Evolutionary conservation across 2,888 invertebrate genomes (phyloP), one percentile per base, ranked within the genome.

Genomic region (Helleia helle): DNA sequence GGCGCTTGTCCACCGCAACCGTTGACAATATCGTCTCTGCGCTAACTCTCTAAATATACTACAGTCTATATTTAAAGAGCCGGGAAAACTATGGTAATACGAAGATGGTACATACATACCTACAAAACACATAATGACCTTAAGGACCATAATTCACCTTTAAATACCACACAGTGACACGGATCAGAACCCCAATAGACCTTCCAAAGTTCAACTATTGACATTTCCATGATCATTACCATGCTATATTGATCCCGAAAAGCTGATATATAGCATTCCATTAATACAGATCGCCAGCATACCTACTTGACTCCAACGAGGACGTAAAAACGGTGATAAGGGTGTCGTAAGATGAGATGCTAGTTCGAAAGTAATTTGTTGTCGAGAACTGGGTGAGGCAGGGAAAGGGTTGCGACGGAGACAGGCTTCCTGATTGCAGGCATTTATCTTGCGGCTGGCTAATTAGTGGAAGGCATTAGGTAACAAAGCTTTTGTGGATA

Each of bases 391-490:
- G 31, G 31, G 9, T 9, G 22, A 34, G 34, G 22, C 34, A 18
- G 34, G 47, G 44, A 48, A 48, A 47, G 56, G 59, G 60, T 54
- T 55, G 56, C 50, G 48, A 55, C 55, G 55, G 54, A 50, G 55
- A 52, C 56, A 56, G 52, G 54, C 61, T 67, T 69, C 73, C 71
- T 76, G 79, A 75, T 76, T 73, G 68, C 69, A 64, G 67, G 67
- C 76, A 77, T 77, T 75, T 75, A 76, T 77, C 74, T 77, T 75
- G 69, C 52, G 65, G 69, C 61, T 56, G 54, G 64, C 65, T 76
- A 77, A 76, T 77, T 76, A 76, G 66, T 28, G 62, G 55, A 62
- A 62, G 46, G 47, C 39, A 38, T 36, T 38, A 25, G 29, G 41
- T 29, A 39, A 39, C 29, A 30, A 39, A 24, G 30, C 22, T 30